Evolutionary conservation across 2,113 vertebrate species (phyloP), one percentile per base, ranked within the genome.

Genomic region (Helogale parvula): DNA sequence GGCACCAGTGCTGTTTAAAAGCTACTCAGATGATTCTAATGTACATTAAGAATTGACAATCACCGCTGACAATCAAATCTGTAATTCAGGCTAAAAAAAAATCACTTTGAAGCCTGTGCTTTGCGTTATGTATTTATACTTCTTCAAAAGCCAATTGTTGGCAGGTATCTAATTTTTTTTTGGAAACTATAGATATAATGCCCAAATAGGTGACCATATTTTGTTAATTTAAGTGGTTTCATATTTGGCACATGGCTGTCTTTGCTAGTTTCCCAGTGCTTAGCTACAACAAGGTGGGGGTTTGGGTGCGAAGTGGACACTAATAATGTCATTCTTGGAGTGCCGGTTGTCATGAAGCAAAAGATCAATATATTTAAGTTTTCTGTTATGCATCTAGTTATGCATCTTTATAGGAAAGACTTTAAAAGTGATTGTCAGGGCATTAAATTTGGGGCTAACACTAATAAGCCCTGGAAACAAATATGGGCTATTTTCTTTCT

Each of bases 111-210:
- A 96, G 13, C 31, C 13, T 63, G n/a, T 86, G 45, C 6, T 41
- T 93, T 87, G 35, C 31, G 17, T 33, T 57, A 38, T 8, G 33
- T 88, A 14, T 89, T 88, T 88, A 69, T 91, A 57, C 86, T 80
- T 97, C 68, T 90, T 88, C 83, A 52, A 85, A 95, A 94, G 12
- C 6, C 29, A 10, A 1, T 45, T 84, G 86, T n/a, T 87, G 21
- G 2, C 71, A 97, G 83, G 63, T 89, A 57, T 29, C 12, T 90
- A 31, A 31, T 95, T 92, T 35, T 93, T 74, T 93, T 74, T 69
- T 31, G 7, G 65, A 96, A 41, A 29, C 1, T 33, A 3, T 23
- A 60, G 65, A 29, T 33, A 50, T 4, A 63, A 5, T 38, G 38
- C 57, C 47, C 41, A 69, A 76, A 76, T 4, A 69, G 21, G 54